Conservation (phyloP, 2,113 vertebrate genomes). For the Tachycineta bicolor region DNA sequence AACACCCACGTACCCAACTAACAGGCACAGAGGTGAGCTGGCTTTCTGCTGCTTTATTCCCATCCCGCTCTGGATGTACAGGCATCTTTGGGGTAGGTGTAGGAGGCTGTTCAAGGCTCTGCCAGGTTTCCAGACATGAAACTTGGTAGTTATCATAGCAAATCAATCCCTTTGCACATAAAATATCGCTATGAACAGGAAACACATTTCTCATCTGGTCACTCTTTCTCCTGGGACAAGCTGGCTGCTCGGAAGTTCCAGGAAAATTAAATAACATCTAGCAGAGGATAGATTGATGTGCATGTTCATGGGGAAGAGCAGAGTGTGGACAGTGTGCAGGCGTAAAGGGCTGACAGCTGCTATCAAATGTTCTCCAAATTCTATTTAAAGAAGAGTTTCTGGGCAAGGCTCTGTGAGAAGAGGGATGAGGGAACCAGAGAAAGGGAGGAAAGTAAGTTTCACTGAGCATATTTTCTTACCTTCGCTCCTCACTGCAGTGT, state of each 20-base stretch:
- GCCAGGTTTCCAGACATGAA: background rate
- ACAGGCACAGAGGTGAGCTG: background rate
- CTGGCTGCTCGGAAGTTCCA: background rate
- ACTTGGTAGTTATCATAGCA: background rate
- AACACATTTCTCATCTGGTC: conserved; percentile 7
- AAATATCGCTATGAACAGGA: background rate
- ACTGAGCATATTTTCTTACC: background rate
- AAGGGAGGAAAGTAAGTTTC: background rate
- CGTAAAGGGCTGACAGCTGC: background rate
- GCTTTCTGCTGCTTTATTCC: background rate
- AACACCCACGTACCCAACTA: background rate
- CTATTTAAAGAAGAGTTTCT: background rate
- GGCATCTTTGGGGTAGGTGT: background rate
- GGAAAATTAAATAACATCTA: background rate
- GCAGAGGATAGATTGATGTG: background rate
- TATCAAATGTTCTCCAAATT: background rate
- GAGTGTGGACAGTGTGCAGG: background rate
- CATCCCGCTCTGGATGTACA: background rate
- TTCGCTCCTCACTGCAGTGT: background rate
- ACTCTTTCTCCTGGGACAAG: conserved; percentile 8
- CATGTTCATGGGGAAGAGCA: background rate
- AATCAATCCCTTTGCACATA: conserved; percentile 21
- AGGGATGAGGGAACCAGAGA: background rate
- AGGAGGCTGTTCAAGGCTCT: background rate
- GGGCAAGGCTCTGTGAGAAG: background rate